Conservation (phyloP, 1,140 invertebrate species). For the Palaemon carinicauda region DNA sequence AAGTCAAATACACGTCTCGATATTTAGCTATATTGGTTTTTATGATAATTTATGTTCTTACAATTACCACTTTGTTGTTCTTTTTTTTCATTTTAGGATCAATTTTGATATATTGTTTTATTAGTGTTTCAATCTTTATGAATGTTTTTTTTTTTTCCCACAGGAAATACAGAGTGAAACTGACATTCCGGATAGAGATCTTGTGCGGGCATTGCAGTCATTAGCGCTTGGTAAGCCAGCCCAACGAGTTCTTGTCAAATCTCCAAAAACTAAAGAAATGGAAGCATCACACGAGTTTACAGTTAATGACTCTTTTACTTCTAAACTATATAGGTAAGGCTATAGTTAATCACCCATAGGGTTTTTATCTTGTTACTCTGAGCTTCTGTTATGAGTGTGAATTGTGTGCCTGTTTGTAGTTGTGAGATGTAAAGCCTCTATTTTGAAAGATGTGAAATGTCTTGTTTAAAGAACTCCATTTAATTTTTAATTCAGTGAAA, state of each 20-base stretch:
- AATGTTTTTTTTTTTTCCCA: conserved; percentile 11
- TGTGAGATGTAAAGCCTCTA: too few species aligned
- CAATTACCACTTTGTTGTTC: too few species aligned
- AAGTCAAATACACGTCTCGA: too few species aligned
- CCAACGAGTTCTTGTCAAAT: conserved; percentile 93
- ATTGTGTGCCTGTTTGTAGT: too few species aligned
- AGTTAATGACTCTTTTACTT: conserved; percentile 98
- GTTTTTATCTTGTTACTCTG: neutral
- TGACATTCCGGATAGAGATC: conserved; percentile 96
- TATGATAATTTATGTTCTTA: too few species aligned
- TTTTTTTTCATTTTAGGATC: too few species aligned
- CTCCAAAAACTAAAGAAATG: conserved; percentile 95
- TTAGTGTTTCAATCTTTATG: neutral
- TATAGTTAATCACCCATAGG: conserved; percentile 1
- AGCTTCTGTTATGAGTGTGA: too few species aligned
- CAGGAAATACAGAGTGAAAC: conserved; percentile 96
- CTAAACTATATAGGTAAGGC: conserved; percentile 87
- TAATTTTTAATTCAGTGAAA: too few species aligned
- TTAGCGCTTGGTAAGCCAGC: conserved; percentile 98
- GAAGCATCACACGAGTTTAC: conserved; percentile 90
- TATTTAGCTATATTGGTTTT: too few species aligned
- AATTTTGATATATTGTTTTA: neutral
- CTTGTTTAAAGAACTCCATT: too few species aligned
- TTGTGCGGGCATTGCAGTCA: conserved; percentile 94
- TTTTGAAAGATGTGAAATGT: too few species aligned